These are phyloP conservation scores for Himantopus leucocephalus DNA, from an alignment of 2,113 vertebrate genomes.

Conservation along the genomic window DNA sequence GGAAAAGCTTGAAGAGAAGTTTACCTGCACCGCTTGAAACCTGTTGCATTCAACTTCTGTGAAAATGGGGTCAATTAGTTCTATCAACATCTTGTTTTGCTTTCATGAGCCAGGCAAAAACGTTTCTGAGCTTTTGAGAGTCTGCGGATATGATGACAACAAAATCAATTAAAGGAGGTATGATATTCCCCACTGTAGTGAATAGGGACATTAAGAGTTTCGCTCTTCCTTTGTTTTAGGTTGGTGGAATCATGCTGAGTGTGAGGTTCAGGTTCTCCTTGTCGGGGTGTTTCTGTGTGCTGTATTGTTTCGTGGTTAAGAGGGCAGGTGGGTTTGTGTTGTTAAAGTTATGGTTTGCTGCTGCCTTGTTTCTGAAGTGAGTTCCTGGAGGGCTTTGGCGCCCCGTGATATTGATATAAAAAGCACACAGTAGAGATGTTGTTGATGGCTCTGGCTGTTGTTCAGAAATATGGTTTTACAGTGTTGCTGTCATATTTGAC, in stretches of 20 bases:
- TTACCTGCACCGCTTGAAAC: background rate
- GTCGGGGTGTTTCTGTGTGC: background rate
- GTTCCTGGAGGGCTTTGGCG: background rate
- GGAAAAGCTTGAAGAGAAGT: background rate
- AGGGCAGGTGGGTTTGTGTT: background rate
- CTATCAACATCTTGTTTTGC: background rate
- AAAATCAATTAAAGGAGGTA: background rate
- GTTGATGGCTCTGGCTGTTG: conserved; percentile 7
- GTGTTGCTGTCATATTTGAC: background rate
- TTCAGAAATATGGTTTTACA: background rate
- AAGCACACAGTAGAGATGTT: background rate
- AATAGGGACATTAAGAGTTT: background rate
- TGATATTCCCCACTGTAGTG: background rate
- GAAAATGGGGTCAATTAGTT: background rate
- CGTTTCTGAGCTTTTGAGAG: background rate
- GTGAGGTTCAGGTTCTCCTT: background rate
- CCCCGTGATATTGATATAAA: background rate
- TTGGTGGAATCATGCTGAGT: background rate
- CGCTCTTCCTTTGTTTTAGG: background rate
- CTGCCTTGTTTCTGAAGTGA: background rate
- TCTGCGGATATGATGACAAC: background rate
- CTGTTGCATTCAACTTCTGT: background rate
- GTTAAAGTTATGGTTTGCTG: background rate
- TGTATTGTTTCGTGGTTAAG: background rate
- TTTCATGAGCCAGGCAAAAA: background rate